Evolutionary conservation across 2,888 invertebrate genomes (phyloP), one percentile per base, ranked within the genome.

Genomic region (Phengaris alcon): DNA sequence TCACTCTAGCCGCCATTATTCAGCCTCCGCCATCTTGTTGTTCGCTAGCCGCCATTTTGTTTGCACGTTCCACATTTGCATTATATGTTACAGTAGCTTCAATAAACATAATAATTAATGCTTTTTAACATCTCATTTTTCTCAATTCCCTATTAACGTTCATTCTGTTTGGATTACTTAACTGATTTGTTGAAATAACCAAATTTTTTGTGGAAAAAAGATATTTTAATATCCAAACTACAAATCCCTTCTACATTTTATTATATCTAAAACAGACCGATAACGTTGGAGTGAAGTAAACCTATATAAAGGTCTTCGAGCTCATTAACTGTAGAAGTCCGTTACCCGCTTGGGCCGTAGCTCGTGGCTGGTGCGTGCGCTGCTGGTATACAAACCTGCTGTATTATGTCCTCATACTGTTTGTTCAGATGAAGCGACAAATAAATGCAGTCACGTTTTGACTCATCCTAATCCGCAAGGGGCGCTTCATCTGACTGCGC

Each of bases 1-100:
- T 87, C 85, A 85, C 80, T 85, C 76, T 82, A 83, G 84, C 82
- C 83, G 85, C 87, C 87, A 88, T 88, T 80, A 76, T 76, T 81
- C 77, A 79, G 83, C 82, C 84, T 84, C 78, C 77, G 83, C 82
- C 84, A 85, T 87, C 79, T 86, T 85, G 84, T 84, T 84, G 82
- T 78, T 73, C 77, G 80, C 77, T 81, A 74, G 79, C 79, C 81
- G 83, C 84, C 84, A 86, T 85, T 76, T 87, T 86, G 82, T 79
- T 79, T 79, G 74, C 64, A 46, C 74, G 77, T 79, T 80, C 77
- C 80, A 79, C 35, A 10, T 81, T 22, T 22, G 1, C 22, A 79
- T 77, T 73, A 72, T 74, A 52, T 78, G 57, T 75, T 79, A 7
- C 69, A 59, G 12, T 64, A 64, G 35, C 13, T 64, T 44, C 5